Evolutionary conservation across 2,888 invertebrate species (phyloP).

Genomic region (Cyclophora punctaria): DNA sequence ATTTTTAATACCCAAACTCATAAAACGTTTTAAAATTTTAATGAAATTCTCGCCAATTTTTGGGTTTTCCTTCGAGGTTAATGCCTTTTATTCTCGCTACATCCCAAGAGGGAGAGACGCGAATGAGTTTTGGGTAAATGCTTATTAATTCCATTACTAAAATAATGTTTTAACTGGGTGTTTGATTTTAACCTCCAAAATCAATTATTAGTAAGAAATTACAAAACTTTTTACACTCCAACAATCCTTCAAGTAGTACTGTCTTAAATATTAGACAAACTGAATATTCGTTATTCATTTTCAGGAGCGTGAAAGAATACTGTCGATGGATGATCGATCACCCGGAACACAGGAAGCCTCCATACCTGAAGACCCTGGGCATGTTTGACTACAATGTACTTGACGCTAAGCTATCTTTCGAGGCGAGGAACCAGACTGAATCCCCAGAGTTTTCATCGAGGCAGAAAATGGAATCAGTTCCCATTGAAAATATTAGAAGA

Average conservation of each 20-base stretch:
- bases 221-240: too few species aligned
- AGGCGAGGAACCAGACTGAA: constrained; percentile 29
- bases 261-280: too few species aligned
- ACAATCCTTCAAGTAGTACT: too few species aligned
- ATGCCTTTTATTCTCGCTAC: neutral
- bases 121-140: neutral
- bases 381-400: constrained; percentile 64
- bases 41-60: too few species aligned
- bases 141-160: neutral
- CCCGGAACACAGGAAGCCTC: constrained; percentile 69
- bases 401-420: constrained; percentile 49
- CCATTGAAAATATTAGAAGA: constrained; percentile 47
- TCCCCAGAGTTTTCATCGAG: constrained; percentile 16
- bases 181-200: too few species aligned
- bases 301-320: constrained; percentile 75
- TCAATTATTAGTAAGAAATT: too few species aligned
- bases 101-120: too few species aligned
- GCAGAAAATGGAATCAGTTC: constrained; percentile 28
- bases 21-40: too few species aligned
- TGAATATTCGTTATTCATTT: constrained; percentile 5
- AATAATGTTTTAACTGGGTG: too few species aligned
- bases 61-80: too few species aligned
- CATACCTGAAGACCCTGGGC: constrained; percentile 69
- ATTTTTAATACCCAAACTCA: too few species aligned
- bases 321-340: constrained; percentile 74